Evolutionary conservation across 2,113 vertebrate species (phyloP), one percentile per base, ranked within the genome.

Genomic region (Fregata magnificens): DNA sequence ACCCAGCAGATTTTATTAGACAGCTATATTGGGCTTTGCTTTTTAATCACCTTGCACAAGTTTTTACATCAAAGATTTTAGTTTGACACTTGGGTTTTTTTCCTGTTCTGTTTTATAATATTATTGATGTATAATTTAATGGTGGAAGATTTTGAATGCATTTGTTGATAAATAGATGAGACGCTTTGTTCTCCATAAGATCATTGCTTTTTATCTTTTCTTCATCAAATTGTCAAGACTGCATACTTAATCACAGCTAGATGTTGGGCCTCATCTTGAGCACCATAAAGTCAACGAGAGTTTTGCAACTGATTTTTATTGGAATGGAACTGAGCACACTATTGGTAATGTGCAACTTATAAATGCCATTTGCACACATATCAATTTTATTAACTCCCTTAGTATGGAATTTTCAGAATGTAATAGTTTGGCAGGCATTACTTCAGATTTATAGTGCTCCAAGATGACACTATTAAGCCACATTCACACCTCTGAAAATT

Each of bases 71-170:
- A 97, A 97, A 96, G 81, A 88, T 93, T 87, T 74, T 40, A 31
- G 69, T 58, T 49, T 96, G 96, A 87, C 24, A 8, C 40, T 91
- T 42, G 3, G 25, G 36, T 77, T 88, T 96, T 59, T 90, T 11
- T 8, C 17, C 15, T 29, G 36, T 87, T 55, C 59, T 9, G 2
- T 76, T 96, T 96, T 89, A 93, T 88, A 89, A 62, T 44, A 86
- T 95, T 95, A 97, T 93, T 96, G 97, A 98, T 98, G 97, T 95
- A 97, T 98, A 96, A 97, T 98, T 98, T 93, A 97, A 92, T n/a
- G 6, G 72, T 9, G 49, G 91, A 92, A 91, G 78, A 95, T 96
- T 96, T 85, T 40, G 80, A 93, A 96, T 67, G 91, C 1, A 6
- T 81, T 70, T 97, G 97, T 97, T 96, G 95, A 92, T 94, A 94